Evolutionary conservation across 2,888 invertebrate species (phyloP).

Genomic region (Phyllotreta striolata): DNA sequence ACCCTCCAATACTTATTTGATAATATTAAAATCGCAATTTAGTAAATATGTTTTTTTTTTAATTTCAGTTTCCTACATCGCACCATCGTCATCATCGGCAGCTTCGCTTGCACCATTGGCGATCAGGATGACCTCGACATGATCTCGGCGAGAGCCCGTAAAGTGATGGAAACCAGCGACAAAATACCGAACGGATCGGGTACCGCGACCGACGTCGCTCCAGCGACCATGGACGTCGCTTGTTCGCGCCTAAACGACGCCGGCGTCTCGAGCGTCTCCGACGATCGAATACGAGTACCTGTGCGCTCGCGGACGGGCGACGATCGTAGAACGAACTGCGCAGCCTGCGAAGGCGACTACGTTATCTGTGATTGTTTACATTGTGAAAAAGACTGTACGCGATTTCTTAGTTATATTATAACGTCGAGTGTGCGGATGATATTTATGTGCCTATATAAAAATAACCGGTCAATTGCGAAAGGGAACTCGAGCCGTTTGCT

Average conservation of each 20-base stretch:
- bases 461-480: constrained; percentile 48
- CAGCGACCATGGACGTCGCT: constrained; percentile 33
- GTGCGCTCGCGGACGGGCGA: constrained; percentile 20
- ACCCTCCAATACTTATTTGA: too few relatives aligned
- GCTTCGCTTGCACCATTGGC: constrained; percentile 2
- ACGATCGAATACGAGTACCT: constrained; percentile 28
- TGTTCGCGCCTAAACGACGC: constrained; percentile 19
- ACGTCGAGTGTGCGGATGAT: constrained; percentile 54
- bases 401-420: constrained; percentile 42
- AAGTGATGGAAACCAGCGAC: constrained; percentile 26
- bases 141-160: constrained; percentile 29
- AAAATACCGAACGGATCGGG: constrained; percentile 29
- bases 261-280: constrained; percentile 23
- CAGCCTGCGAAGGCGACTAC: constrained; percentile 32
- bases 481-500: constrained; percentile 30
- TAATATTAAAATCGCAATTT: too few relatives aligned
- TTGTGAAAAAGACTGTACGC: constrained; percentile 46
- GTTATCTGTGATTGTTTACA: constrained; percentile 52
- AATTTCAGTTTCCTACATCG: constrained; percentile 34
- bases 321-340: constrained; percentile 27
- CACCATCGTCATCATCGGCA: constrained; percentile 25
- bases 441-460: constrained; percentile 57
- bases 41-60: constrained; percentile 13
- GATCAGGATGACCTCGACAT: constrained; percentile 35
- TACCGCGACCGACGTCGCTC: constrained; percentile 3